Conservation (phyloP, 2,113 vertebrate species). For the Bagarius yarrelli region DNA sequence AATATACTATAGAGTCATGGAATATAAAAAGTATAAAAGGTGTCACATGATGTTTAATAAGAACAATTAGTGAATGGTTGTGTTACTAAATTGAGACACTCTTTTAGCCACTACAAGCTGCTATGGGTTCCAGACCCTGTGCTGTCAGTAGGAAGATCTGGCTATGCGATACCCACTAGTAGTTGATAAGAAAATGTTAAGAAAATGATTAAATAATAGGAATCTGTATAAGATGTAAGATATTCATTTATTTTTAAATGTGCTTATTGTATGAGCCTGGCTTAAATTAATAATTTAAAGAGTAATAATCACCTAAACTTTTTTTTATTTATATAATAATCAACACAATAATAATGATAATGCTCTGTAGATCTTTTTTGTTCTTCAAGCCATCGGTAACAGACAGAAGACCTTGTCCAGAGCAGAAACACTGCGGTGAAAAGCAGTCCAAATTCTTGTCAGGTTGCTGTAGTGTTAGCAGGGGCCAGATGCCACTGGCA, state of each 20-base stretch:
- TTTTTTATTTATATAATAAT: neutral
- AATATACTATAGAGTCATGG: too few species aligned
- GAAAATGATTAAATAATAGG: neutral
- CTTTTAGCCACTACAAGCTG: too few species aligned
- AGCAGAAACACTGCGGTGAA: slow-evolving; percentile 15
- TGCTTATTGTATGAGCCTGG: neutral
- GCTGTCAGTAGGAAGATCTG: too few species aligned
- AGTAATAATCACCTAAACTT: neutral
- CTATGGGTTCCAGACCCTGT: too few species aligned
- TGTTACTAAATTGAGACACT: too few species aligned
- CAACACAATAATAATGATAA: neutral
- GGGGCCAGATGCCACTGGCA: slow-evolving; percentile 22
- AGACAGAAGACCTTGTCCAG: neutral
- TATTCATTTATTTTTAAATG: neutral
- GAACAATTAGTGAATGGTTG: too few species aligned
- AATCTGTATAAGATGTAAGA: neutral
- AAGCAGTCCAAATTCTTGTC: slow-evolving; percentile 16
- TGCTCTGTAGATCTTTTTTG: neutral
- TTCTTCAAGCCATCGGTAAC: neutral
- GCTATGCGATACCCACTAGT: too few species aligned
- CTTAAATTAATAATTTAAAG: neutral
- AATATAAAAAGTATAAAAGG: too few species aligned
- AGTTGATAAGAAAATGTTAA: too few species aligned
- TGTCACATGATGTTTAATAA: too few species aligned
- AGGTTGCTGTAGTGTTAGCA: slow-evolving; percentile 19